These are phyloP conservation scores for Trachymyrmex cornetzi DNA, from an alignment of 1,140 invertebrate genomes.

Conservation along the genomic window DNA sequence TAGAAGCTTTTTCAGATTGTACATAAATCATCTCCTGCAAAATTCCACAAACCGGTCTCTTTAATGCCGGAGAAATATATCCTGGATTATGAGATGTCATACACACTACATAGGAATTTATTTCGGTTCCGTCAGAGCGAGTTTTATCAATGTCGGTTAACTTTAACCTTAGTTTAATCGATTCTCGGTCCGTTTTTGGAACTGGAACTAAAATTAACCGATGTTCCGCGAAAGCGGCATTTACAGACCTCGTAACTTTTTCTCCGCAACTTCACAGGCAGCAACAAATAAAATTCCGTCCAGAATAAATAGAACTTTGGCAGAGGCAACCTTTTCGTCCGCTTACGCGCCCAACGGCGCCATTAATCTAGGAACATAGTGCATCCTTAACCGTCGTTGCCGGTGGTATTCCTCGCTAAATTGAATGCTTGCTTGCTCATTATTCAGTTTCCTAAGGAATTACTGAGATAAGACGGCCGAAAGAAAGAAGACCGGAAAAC, in stretches of 20 bases:
- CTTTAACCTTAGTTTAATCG: not conserved
- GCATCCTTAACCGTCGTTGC: constrained; percentile 2
- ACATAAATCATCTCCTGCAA: not conserved
- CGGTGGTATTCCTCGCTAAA: constrained; percentile 32
- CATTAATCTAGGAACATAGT: constrained; percentile 27
- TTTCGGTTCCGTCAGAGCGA: not conserved
- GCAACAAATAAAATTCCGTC: constrained; percentile 48
- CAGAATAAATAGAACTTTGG: constrained; percentile 50
- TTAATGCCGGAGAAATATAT: constrained; percentile 10
- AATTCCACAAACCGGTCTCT: not conserved
- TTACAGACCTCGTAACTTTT: constrained; percentile 19
- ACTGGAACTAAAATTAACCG: constrained; percentile 34
- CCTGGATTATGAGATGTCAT: not conserved
- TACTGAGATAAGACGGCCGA: not conserved
- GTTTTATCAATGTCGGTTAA: constrained; percentile 27
- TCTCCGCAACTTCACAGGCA: not conserved
- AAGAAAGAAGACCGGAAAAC: not conserved
- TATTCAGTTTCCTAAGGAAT: constrained; percentile 42
- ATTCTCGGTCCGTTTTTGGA: not conserved
- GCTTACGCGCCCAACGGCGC: not conserved
- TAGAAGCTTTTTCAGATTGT: not conserved
- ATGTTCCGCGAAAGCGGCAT: constrained; percentile 6
- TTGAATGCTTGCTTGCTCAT: constrained; percentile 42
- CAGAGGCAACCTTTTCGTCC: not conserved
- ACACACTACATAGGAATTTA: not conserved